These are phyloP conservation scores for Pangasius larnaudii DNA, from an alignment of 2,797 vertebrate species.

Conservation along the genomic window DNA sequence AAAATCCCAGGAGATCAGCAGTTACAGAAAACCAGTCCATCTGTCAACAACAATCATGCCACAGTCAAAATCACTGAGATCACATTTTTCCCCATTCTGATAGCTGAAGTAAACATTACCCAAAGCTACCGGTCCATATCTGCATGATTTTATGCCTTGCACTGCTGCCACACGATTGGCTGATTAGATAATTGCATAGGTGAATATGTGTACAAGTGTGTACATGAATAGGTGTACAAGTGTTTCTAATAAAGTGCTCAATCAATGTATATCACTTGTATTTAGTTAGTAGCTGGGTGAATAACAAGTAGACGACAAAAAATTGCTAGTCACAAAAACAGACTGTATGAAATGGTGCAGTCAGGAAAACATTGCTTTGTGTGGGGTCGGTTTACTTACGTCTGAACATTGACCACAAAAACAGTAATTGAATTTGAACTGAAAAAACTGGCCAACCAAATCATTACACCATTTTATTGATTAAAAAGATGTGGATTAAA, in stretches of 20 bases:
- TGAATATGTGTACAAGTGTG: background rate
- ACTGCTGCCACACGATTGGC: background rate
- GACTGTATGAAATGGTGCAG: background rate
- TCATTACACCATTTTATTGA: background rate
- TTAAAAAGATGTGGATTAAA: background rate
- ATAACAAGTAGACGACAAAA: background rate
- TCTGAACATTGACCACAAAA: background rate
- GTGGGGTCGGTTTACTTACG: background rate
- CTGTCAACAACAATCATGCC: background rate
- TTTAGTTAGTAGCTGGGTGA: background rate
- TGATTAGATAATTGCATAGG: background rate
- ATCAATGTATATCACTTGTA: background rate
- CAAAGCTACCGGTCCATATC: background rate
- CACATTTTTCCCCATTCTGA: background rate
- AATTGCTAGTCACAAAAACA: background rate
- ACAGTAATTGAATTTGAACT: background rate
- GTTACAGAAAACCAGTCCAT: background rate
- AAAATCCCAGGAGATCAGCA: background rate
- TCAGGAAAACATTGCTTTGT: background rate
- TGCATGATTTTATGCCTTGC: background rate
- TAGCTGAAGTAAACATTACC: background rate
- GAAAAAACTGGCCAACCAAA: background rate
- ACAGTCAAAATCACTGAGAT: background rate
- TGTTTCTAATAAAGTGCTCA: background rate
- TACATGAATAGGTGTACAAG: background rate